These are phyloP conservation scores for Zaprionus vittiger DNA, from an alignment of 1,140 invertebrate species.

Conservation along the genomic window DNA sequence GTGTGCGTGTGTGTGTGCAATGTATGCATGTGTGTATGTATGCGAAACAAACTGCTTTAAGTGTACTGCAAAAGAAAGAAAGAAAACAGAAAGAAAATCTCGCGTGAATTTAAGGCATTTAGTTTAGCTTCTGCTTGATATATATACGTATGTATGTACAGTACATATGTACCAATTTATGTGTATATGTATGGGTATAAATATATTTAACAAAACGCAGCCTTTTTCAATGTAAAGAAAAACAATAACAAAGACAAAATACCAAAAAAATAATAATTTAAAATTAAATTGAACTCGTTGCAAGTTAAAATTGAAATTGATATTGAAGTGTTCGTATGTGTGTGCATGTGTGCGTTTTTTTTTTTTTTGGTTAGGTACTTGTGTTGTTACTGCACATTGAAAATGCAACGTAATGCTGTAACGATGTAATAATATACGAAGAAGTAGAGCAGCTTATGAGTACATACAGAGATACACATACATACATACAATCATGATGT, in stretches of 20 bases:
- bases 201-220: conserved; percentile 37
- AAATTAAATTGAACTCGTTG: conserved; percentile 26
- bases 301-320: conserved; percentile 15
- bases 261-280: conserved; percentile 18
- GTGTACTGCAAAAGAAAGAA: conserved; percentile 49
- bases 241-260: conserved; percentile 12
- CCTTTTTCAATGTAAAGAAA: conserved; percentile 49
- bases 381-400: conserved; percentile 32
- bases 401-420: conserved; percentile 24
- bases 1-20: conserved; percentile 23
- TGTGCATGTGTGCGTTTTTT: conserved; percentile 2
- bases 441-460: conserved; percentile 24
- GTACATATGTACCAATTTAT: background rate
- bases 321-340: background rate
- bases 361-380: conserved; percentile 17
- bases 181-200: background rate
- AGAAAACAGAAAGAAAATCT: conserved; percentile 32
- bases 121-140: conserved; percentile 64
- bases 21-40: conserved; percentile 18
- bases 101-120: conserved; percentile 67
- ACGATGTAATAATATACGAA: conserved; percentile 12
- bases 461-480: background rate
- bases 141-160: background rate
- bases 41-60: conserved; percentile 65
- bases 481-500: background rate